Evolutionary conservation across 2,113 vertebrate species (phyloP).

Genomic region (Xiphias gladius): DNA sequence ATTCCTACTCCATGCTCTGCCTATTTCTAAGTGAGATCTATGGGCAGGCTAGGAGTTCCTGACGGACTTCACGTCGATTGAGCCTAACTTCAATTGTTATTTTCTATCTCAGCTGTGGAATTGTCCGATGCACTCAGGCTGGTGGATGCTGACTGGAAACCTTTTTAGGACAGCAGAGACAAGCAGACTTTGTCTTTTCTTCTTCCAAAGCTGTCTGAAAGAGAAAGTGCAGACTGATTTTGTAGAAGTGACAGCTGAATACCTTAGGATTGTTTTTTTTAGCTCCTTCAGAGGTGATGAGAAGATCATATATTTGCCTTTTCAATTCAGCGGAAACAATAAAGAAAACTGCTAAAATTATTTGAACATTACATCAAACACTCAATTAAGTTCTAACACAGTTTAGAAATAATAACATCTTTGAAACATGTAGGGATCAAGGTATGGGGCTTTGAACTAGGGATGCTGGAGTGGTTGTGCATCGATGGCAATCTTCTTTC

Average conservation of each 20-base stretch:
- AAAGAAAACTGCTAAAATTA: constrained; percentile 35
- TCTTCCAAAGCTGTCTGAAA: neutral
- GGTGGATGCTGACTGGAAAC: constrained; percentile 26
- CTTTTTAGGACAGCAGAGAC: constrained; percentile 11
- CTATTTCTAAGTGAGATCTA: constrained; percentile 35
- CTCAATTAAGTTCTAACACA: constrained; percentile 59
- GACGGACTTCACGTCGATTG: constrained; percentile 14
- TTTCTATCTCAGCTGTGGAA: constrained; percentile 25
- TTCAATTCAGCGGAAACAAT: constrained; percentile 19
- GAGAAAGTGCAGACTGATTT: constrained; percentile 23
- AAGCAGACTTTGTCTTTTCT: constrained; percentile 14
- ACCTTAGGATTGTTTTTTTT: neutral
- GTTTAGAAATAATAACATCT: constrained; percentile 55
- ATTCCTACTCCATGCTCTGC: neutral
- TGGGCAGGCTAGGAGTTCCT: neutral
- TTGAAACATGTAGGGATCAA: constrained; percentile 40
- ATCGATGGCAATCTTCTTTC: constrained; percentile 54
- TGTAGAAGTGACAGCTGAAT: neutral
- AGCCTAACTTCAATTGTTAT: constrained; percentile 13
- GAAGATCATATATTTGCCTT: constrained; percentile 6
- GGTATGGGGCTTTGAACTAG: constrained; percentile 58
- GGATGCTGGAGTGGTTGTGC: constrained; percentile 47
- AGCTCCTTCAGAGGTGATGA: neutral
- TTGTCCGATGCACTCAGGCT: constrained; percentile 10
- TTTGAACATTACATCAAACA: constrained; percentile 62